These are phyloP conservation scores for Drosophila stalkeri DNA, from an alignment of 2,888 invertebrate species.

Conservation along the genomic window DNA sequence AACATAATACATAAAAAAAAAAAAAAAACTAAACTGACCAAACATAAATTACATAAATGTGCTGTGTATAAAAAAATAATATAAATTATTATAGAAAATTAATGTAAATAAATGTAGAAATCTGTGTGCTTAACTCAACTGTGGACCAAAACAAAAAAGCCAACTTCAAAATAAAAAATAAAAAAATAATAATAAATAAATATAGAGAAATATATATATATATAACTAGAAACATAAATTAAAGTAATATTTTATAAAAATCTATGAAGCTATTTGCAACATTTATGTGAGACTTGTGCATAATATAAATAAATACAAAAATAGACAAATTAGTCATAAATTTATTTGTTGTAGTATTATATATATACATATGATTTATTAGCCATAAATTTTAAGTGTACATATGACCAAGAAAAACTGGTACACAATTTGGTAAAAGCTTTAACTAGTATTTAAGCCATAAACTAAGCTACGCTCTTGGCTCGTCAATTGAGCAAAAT, in stretches of 20 bases:
- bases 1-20: neutral
- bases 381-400: constrained; percentile 71
- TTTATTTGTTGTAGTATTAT: neutral
- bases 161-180: constrained; percentile 23
- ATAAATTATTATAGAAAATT: neutral
- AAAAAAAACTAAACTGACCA: constrained; percentile 48
- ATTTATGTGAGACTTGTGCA: constrained; percentile 59
- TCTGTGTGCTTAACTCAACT: constrained; percentile 57
- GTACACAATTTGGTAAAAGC: constrained; percentile 79
- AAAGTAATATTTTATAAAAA: constrained; percentile 18
- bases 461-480: constrained; percentile 26
- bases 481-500: constrained; percentile 42
- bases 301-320: constrained; percentile 8
- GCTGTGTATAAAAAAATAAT: constrained; percentile 44
- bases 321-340: constrained; percentile 5
- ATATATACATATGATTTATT: constrained; percentile 23
- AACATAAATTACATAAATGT: constrained; percentile 45
- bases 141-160: constrained; percentile 53
- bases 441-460: constrained; percentile 74
- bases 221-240: neutral
- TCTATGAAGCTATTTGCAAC: constrained; percentile 42
- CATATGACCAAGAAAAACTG: constrained; percentile 67
- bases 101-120: constrained; percentile 46
- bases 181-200: neutral
- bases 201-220: neutral